Percentiles rank a stretch among this genome's conserved stretches.
Evolutionary conservation across 2,888 invertebrate species (phyloP).

Genomic region (Tetheella fluctuosa): DNA sequence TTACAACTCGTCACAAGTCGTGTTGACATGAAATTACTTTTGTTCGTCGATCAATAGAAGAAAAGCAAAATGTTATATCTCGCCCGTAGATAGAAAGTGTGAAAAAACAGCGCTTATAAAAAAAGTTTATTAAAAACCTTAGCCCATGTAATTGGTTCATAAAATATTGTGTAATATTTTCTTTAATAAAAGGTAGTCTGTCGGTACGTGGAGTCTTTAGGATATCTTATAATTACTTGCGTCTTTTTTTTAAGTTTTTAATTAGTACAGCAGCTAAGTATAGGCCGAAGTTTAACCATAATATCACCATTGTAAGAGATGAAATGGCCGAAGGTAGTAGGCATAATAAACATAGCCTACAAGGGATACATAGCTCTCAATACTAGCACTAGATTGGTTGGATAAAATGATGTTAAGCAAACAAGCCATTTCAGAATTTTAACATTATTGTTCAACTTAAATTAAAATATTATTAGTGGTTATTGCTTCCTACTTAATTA

Average conservation of each 20-base stretch:
- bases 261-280: neutral
- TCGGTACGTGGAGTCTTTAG: neutral
- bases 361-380: no score
- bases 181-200: slow-evolving; percentile 7
- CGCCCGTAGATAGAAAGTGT: neutral
- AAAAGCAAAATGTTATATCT: slow-evolving; percentile 6
- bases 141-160: slow-evolving; percentile 3
- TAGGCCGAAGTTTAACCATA: neutral
- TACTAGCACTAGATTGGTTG: no score
- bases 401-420: no score
- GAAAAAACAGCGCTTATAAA: slow-evolving; percentile 36
- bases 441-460: neutral
- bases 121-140: slow-evolving; percentile 44
- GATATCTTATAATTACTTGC: neutral
- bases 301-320: no score
- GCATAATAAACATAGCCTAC: no score
- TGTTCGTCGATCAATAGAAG: slow-evolving; percentile 24
- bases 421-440: no score
- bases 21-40: slow-evolving; percentile 33
- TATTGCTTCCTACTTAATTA: neutral
- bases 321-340: no score
- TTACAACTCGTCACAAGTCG: slow-evolving; percentile 29
- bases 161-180: slow-evolving; percentile 12
- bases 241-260: neutral
- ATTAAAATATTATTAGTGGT: neutral